Conservation (phyloP, 1,140 invertebrate genomes). For the Zaprionus africanus region DNA sequence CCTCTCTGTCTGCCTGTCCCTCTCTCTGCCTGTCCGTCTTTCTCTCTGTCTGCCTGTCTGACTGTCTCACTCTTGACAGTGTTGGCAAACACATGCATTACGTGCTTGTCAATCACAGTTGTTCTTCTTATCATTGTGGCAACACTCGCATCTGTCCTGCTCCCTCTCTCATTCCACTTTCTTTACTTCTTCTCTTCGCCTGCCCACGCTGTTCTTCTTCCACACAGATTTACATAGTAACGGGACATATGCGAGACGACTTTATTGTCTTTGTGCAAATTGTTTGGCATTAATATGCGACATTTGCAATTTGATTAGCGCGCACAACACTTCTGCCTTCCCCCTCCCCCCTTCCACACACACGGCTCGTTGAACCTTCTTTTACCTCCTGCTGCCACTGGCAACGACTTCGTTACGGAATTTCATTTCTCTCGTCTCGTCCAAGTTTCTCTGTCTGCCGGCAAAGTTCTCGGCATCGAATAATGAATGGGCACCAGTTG, state of each 20-base stretch:
- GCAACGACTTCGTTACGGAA: slow-evolving; percentile 25
- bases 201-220: neutral
- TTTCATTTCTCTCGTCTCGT: slow-evolving; percentile 36
- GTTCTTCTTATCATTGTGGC: slow-evolving; percentile 23
- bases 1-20: neutral
- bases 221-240: slow-evolving; percentile 2
- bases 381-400: slow-evolving; percentile 13
- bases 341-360: too few species aligned
- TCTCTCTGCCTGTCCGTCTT: neutral
- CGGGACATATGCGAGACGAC: slow-evolving; percentile 35
- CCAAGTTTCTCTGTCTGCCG: slow-evolving; percentile 42
- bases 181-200: too few species aligned
- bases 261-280: slow-evolving; percentile 50
- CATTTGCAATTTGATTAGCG: slow-evolving; percentile 58
- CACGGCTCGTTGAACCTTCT: neutral
- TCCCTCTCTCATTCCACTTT: neutral
- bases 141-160: slow-evolving; percentile 12
- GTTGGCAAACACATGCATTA: slow-evolving; percentile 18
- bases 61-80: slow-evolving; percentile 5
- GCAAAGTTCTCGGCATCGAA: slow-evolving; percentile 47
- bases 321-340: neutral
- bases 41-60: neutral
- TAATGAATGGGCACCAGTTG: slow-evolving; percentile 63
- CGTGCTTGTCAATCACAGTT: slow-evolving; percentile 32
- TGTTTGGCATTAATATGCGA: slow-evolving; percentile 41